Evolutionary conservation across 2,797 vertebrate species (phyloP), one percentile per base, ranked within the genome.

Genomic region (Tadarida brasiliensis): DNA sequence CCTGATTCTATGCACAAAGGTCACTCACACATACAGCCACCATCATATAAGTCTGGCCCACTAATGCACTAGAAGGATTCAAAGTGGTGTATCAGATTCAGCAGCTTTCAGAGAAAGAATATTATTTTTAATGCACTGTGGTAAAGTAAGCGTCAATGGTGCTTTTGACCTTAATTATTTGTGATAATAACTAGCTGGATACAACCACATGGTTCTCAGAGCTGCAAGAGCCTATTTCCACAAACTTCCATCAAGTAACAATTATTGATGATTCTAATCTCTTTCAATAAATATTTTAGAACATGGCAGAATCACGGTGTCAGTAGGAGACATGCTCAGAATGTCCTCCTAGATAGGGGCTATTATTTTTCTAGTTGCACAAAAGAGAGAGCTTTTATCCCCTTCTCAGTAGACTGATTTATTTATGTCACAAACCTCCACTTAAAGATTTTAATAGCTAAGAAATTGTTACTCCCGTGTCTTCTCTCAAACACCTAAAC

Each of bases 201-300:
- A 95, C 94, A 97, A 96, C 92, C 96, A 90, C 97, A 96, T 83
- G 73, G 82, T 92, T 94, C 96, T 96, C 77, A 89, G 93, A 83
- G 87, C 81, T 87, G 77, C 82, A 95, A 96, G 80, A 96, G 85
- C 59, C 3, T 89, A 96, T 97, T 96, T 96, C 96, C 97, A 92
- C 97, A 97, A 97, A 94, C 91, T 67, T 95, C 96, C 97, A 96
- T 97, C 97, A 97, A 97, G 90, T 96, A 97, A 97, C 96, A 97
- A 97, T 97, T 97, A 97, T 80, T 73, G 91, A 95, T 95, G 78
- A 95, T 92, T 96, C 90, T 70, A 97, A 95, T 96, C 95, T 94
- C 92, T 86, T 97, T 87, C 91, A 91, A 98, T 98, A 97, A 97
- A 98, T 98, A 98, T 97, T 98, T 98, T 82, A 98, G 95, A 91